Evolutionary conservation across 2,888 invertebrate genomes (phyloP), one percentile per base, ranked within the genome.

Genomic region (Melinopterus prodromus): DNA sequence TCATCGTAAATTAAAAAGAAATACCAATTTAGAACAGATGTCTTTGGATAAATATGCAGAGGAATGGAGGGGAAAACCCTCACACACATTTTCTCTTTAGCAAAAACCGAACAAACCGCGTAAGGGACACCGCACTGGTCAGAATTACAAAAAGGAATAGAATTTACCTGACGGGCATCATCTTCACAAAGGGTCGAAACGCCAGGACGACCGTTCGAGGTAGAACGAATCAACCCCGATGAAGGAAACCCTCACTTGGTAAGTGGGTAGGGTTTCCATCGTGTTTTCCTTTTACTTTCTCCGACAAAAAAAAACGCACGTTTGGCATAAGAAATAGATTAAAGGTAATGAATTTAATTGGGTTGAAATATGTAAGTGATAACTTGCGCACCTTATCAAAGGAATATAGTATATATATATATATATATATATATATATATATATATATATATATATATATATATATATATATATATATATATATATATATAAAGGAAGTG

Each of bases 1-100:
- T 71, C 71, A 12, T 71, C 71, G 16, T 71, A 71, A 71, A 16
- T 16, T 71, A 15, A 71, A 26, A 53, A 53, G 53, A 53, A 53
- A 53, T 53, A 53, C 7, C 9, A 53, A 53, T 26, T 26, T 26
- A 1, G 26, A 26, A 26, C 3, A 1, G 12, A 53, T n/a, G 9
- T 53, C 53, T 53, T 53, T 53, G 12, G 53, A 7, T 12, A 53
- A 53, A 53, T 12, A 53, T 53, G 53, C 12, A 53, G 53, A 53
- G 53, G 53, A 53, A 53, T 3, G 7, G 53, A 53, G 7, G 53
- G 9, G 2, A 38, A 4, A 53, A 53, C 53, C 53, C 53, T 53
- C 26, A 53, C 12, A 53, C 53, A 53, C 7, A 6, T 53, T 53
- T 53, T 53, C 12, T 6, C 1, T 53, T 53, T 12, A 53, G 12